Conservation (phyloP, 2,888 invertebrate genomes). For the Cantharis rufa region DNA sequence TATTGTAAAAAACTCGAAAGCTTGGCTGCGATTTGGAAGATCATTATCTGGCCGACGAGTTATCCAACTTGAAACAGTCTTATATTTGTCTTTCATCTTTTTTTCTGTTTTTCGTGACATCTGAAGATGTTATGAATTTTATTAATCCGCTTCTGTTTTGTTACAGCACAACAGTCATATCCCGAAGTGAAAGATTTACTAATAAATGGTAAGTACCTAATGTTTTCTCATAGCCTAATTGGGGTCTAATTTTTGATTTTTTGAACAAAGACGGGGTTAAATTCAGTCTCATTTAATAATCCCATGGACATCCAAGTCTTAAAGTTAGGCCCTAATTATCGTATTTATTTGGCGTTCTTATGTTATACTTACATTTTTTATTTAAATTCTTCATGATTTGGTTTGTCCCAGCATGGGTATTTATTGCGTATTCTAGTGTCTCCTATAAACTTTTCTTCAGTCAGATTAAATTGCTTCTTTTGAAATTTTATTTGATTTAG, state of each 20-base stretch:
- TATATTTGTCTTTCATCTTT: background rate
- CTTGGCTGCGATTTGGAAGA: too few relatives aligned
- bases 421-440: background rate
- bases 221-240: background rate
- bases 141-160: background rate
- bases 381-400: background rate
- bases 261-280: background rate
- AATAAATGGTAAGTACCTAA: background rate
- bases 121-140: background rate
- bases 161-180: background rate
- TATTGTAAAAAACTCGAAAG: too few relatives aligned
- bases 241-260: background rate
- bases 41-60: background rate
- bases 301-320: background rate
- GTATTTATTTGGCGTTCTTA: background rate
- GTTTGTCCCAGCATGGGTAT: background rate
- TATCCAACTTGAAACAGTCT: background rate
- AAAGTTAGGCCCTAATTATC: background rate
- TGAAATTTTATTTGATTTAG: background rate
- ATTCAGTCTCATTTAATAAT: background rate
- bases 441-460: background rate
- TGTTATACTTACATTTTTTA: background rate
- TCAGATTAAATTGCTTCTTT: background rate
- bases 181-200: background rate
- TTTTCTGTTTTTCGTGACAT: background rate